Conservation (phyloP, 1,140 invertebrate species). For the Halictus rubicundus region DNA sequence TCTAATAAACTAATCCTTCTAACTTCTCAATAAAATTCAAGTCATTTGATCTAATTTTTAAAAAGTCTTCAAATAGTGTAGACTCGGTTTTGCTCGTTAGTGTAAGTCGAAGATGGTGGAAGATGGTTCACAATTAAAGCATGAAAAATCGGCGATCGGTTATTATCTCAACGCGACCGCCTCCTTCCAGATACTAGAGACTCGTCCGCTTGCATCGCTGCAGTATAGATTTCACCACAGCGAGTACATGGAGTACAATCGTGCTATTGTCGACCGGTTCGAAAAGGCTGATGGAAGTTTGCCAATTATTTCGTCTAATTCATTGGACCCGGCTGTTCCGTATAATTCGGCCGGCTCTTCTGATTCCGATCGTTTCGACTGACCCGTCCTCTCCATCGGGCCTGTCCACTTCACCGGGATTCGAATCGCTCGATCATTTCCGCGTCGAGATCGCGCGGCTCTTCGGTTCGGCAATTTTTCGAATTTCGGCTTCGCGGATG, state of each 20-base stretch:
- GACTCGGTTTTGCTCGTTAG: too few relatives aligned
- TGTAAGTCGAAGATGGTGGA: neutral
- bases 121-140: neutral
- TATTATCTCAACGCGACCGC: neutral
- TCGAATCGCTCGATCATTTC: too few relatives aligned
- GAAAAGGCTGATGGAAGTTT: neutral
- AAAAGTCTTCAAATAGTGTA: too few relatives aligned
- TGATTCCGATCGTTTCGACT: neutral
- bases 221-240: neutral
- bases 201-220: neutral
- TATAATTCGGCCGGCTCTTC: neutral
- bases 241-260: neutral
- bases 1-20: too few relatives aligned
- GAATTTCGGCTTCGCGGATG: too few relatives aligned
- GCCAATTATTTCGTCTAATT: conserved; percentile 3
- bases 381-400: too few relatives aligned
- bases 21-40: too few relatives aligned
- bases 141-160: neutral
- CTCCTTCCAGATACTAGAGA: neutral
- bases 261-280: neutral
- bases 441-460: too few relatives aligned
- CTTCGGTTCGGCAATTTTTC: neutral
- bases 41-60: too few relatives aligned
- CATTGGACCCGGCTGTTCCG: neutral
- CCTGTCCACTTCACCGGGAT: too few relatives aligned